These are phyloP conservation scores for Tychaedon coryphoeus DNA, from an alignment of 2,113 vertebrate species.

Conservation along the genomic window DNA sequence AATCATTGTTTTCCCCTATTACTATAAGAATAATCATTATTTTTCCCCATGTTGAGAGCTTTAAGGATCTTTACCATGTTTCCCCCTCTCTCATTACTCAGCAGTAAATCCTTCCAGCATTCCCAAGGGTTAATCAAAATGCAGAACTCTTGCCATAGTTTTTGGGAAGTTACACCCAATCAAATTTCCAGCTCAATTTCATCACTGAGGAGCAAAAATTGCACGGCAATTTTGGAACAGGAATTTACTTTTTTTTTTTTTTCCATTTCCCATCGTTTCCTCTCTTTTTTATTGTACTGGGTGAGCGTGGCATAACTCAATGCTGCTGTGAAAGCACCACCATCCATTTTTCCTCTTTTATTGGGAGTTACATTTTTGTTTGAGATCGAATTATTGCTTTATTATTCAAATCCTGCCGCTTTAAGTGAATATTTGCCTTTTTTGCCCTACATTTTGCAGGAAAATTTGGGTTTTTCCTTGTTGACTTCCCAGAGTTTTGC, in stretches of 20 bases:
- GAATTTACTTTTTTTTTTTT: not conserved
- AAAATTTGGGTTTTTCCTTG: fast-evolving
- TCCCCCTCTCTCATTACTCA: not conserved
- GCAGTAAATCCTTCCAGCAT: not conserved
- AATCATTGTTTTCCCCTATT: too few species aligned
- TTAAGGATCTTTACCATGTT: not conserved
- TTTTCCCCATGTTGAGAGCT: not conserved
- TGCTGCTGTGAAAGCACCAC: not conserved
- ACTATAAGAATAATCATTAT: too few species aligned
- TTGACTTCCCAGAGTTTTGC: not conserved
- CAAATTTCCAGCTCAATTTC: not conserved
- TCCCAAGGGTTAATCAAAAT: not conserved
- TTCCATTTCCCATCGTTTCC: not conserved
- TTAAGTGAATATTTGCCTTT: not conserved
- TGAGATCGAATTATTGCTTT: not conserved
- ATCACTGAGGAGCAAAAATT: not conserved
- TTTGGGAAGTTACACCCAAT: not conserved
- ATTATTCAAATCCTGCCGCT: not conserved
- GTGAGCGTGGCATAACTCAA: not conserved
- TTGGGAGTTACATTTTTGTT: not conserved
- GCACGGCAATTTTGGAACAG: not conserved
- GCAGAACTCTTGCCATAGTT: not conserved
- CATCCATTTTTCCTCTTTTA: not conserved
- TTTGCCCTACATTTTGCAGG: not conserved
- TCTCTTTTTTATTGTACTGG: not conserved